These are phyloP conservation scores for Ostrea edulis DNA, from an alignment of 1,140 invertebrate species.

Conservation along the genomic window DNA sequence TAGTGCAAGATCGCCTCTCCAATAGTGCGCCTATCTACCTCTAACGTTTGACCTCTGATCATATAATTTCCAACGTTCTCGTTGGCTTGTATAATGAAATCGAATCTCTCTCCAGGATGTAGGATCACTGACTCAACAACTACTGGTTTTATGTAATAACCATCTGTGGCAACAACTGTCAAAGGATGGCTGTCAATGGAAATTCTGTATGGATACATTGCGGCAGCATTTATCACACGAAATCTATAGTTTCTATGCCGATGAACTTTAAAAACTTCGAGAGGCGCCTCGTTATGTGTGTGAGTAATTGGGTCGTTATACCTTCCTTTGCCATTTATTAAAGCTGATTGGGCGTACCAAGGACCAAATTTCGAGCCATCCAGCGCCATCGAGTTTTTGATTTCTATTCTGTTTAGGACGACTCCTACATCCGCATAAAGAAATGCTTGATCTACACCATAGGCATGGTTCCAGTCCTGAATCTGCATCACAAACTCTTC, in stretches of 20 bases:
- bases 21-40: not conserved
- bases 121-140: not conserved
- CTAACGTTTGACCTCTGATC: not conserved
- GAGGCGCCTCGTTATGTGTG: not conserved
- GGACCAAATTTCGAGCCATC: no score
- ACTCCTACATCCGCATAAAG: not conserved
- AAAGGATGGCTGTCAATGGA: not conserved
- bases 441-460: slow-evolving; percentile 44
- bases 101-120: not conserved
- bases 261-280: not conserved
- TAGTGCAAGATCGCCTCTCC: not conserved
- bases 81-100: not conserved
- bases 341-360: no score
- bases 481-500: slow-evolving; percentile 27
- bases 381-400: not conserved
- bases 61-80: not conserved
- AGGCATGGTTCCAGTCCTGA: slow-evolving; percentile 66
- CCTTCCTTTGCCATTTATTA: not conserved
- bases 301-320: not conserved
- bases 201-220: not conserved
- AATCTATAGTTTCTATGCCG: not conserved
- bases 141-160: not conserved
- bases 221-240: not conserved
- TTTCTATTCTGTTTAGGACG: not conserved
- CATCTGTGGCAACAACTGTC: not conserved